Percentiles rank a stretch among this genome's conserved stretches.
phyloP scores from a whole-genome alignment of 2,797 vertebrate genomes.

The Morelia viridis region DNA sequence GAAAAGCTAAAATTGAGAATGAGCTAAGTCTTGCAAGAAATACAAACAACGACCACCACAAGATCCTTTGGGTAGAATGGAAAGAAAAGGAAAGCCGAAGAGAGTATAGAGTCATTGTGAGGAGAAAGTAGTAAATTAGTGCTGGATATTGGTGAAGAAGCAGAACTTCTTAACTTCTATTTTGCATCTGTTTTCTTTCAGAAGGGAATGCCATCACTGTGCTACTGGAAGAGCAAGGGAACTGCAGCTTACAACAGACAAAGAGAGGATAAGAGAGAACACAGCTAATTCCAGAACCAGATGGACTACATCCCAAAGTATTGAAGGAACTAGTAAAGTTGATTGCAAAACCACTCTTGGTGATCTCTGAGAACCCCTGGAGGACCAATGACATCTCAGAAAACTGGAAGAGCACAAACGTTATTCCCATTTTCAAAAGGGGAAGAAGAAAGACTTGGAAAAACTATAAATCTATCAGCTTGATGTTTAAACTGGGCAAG shows the following conservation, averaged over 20 bases:
- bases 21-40: background rate
- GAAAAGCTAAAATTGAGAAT: background rate
- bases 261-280: background rate
- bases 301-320: background rate
- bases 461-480: too few species aligned
- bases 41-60: background rate
- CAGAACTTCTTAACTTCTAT: background rate
- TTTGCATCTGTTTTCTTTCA: background rate
- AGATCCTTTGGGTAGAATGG: background rate
- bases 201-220: background rate
- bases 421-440: background rate
- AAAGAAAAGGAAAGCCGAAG: background rate
- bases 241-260: background rate
- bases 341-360: background rate
- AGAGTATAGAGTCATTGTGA: background rate
- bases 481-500: too few species aligned
- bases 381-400: background rate
- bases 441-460: too few species aligned
- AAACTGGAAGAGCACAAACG: background rate
- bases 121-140: background rate
- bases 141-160: background rate
- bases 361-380: background rate
- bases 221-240: background rate
- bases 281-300: background rate
- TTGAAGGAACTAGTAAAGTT: too few species aligned